Conservation (phyloP, 1,140 invertebrate genomes). For the Patella vulgata region DNA sequence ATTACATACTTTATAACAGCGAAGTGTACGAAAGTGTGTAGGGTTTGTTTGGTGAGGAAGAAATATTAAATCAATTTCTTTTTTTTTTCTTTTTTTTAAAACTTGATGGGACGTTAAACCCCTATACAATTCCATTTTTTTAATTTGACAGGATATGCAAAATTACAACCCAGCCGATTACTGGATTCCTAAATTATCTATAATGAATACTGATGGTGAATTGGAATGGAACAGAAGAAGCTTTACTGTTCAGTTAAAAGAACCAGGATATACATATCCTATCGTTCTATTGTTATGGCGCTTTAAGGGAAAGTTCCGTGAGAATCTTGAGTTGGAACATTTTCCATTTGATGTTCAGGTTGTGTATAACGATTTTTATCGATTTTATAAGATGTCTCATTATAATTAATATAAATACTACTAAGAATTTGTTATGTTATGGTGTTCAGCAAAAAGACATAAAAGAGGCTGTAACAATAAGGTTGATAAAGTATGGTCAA, state of each 20-base stretch:
- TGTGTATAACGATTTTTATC: no score
- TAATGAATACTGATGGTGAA: conserved; percentile 46
- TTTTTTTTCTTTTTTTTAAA: no score
- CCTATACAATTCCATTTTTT: no score
- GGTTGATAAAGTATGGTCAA: neutral
- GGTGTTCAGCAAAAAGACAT: neutral
- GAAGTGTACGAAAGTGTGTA: no score
- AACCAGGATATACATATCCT: conserved; percentile 38
- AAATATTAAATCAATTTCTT: no score
- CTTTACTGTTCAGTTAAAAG: conserved; percentile 35
- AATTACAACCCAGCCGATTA: conserved; percentile 19
- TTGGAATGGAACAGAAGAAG: conserved; percentile 31
- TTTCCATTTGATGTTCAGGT: conserved; percentile 64
- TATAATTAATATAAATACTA: no score
- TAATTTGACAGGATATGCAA: conserved; percentile 23
- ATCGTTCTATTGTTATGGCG: conserved; percentile 48
- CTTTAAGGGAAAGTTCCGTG: conserved; percentile 54
- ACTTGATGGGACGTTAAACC: no score
- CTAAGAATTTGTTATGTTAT: neutral
- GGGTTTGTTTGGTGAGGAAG: no score
- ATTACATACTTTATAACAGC: no score
- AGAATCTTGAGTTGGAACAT: conserved; percentile 55
- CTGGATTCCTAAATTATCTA: conserved; percentile 47
- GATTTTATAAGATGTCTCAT: no score
- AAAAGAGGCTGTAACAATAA: neutral